phyloP scores from a whole-genome alignment of 2,888 invertebrate species.

The Morpho helenor region DNA sequence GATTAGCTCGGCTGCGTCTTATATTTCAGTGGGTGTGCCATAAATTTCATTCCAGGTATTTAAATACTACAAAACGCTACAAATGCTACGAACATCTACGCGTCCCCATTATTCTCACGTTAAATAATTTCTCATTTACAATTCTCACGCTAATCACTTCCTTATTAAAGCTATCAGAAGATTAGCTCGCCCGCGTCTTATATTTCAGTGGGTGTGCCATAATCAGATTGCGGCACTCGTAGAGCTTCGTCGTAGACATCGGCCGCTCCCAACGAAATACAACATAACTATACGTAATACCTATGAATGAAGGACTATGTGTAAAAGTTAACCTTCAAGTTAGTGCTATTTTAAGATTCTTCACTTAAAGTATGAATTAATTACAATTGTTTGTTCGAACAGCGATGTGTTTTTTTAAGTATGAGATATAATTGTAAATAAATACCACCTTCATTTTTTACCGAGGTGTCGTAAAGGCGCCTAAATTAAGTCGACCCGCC shows the following conservation, averaged over 20 bases:
- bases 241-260: conserved; percentile 63
- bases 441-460: neutral
- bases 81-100: conserved; percentile 3
- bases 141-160: conserved; percentile 8
- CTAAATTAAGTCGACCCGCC: too few species aligned
- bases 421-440: neutral
- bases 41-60: too few species aligned
- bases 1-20: conserved; percentile 35
- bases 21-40: conserved; percentile 63
- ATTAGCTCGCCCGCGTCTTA: conserved; percentile 36
- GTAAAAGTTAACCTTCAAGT: conserved; percentile 18
- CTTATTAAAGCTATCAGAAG: conserved; percentile 13
- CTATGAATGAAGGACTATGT: conserved; percentile 15
- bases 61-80: conserved; percentile 7
- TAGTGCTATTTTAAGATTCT: neutral
- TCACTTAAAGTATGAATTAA: neutral
- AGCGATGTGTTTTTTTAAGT: too few species aligned
- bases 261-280: conserved; percentile 59
- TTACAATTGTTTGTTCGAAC: too few species aligned
- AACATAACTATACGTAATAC: conserved; percentile 16
- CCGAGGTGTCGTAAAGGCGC: too few species aligned
- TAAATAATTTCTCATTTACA: neutral
- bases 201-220: conserved; percentile 66
- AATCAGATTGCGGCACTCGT: conserved; percentile 76
- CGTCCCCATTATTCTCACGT: neutral